These are phyloP conservation scores for Meles meles DNA, from an alignment of 2,113 vertebrate species.

Conservation along the genomic window DNA sequence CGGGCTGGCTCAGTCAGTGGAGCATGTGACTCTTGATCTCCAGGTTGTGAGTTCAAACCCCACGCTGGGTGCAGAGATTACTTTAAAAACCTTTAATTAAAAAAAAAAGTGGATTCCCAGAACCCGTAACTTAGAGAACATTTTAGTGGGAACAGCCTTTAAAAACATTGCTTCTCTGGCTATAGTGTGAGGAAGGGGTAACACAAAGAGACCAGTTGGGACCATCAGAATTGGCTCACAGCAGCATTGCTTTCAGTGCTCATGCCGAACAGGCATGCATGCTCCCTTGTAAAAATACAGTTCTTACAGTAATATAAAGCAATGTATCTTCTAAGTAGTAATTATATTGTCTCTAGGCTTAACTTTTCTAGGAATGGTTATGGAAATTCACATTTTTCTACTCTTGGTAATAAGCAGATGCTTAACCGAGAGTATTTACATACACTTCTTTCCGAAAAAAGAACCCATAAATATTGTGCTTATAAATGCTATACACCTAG, in stretches of 20 bases:
- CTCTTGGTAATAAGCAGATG: not conserved
- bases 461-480: not conserved
- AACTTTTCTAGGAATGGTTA: not conserved
- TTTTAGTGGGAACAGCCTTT: not conserved
- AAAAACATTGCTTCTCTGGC: not conserved
- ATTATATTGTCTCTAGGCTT: not conserved
- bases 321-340: not conserved
- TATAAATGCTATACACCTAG: not conserved
- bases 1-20: not conserved
- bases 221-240: not conserved
- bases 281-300: not conserved
- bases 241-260: not conserved
- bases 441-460: not conserved
- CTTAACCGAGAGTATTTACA: not conserved
- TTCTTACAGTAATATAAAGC: not conserved
- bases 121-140: not conserved
- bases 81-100: not conserved
- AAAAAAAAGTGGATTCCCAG: not conserved
- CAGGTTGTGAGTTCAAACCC: not conserved
- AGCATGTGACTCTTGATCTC: not conserved
- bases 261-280: not conserved
- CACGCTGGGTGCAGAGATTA: not conserved
- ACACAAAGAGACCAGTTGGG: not conserved
- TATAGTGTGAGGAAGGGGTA: not conserved
- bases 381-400: not conserved